Evolutionary conservation across 2,113 vertebrate genomes (phyloP).

Genomic region (Periophthalmus modestus): DNA sequence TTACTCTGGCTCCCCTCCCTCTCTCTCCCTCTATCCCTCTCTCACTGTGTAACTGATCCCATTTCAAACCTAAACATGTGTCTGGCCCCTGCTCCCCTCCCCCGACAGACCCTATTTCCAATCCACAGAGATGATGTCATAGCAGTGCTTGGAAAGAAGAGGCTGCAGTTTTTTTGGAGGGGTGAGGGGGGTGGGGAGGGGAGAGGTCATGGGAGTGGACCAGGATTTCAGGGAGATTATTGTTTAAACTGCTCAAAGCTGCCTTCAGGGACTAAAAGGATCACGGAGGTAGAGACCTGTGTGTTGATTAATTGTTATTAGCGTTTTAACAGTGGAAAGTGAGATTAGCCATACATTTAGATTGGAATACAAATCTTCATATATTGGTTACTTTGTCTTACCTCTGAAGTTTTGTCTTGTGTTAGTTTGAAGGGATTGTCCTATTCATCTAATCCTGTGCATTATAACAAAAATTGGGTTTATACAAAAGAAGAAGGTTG

Average conservation of each 20-base stretch:
- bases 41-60: slow-evolving; percentile 65
- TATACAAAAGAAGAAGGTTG: too few relatives aligned
- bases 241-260: slow-evolving; percentile 57
- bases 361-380: background rate
- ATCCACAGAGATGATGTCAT: slow-evolving; percentile 81
- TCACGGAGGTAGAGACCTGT: slow-evolving; percentile 17
- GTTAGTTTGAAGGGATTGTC: background rate
- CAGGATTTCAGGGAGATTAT: slow-evolving; percentile 51
- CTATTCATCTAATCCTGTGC: too few relatives aligned
- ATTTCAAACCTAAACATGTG: slow-evolving; percentile 74
- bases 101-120: slow-evolving; percentile 70
- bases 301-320: background rate
- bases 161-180: slow-evolving; percentile 24
- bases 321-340: background rate
- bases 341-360: background rate
- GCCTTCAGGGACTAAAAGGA: slow-evolving; percentile 49
- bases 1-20: slow-evolving; percentile 32
- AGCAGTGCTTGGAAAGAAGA: slow-evolving; percentile 60
- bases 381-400: background rate
- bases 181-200: background rate
- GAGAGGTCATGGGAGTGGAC: slow-evolving; percentile 52
- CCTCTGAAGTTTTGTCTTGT: background rate
- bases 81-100: slow-evolving; percentile 58
- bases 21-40: background rate
- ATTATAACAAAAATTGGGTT: too few relatives aligned